Evolutionary conservation across 2,888 invertebrate genomes (phyloP), one percentile per base, ranked within the genome.

Genomic region (Limnephilus auricula): DNA sequence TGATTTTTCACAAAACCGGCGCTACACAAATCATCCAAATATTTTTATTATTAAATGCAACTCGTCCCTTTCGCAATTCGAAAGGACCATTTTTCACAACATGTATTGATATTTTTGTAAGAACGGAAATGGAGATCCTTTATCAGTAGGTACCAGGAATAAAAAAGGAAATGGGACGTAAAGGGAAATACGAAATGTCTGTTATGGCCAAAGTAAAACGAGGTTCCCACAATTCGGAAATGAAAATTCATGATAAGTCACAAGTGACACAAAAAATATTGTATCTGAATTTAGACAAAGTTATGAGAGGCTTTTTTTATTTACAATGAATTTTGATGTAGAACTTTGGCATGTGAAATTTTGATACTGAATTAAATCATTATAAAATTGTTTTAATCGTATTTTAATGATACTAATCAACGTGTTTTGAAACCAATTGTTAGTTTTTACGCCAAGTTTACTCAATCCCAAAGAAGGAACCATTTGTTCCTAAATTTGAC

Each of bases 211-310:
- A 34, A 25, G 65, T 65, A 25, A 65, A 65, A 65, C 1, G 65
- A n/a, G 65, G 13, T 40, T n/a, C 31, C 85, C 50, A 45, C 40
- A 50, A 45, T n/a, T 85, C 40, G 90, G 90, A 87, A 87, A 90
- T 86, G 79, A 87, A 87, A 90, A 90, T 80, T 80, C 50, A 79
- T 79, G 90, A 87, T 87, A 90, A 87, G 79, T 79, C 79, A n/a
- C 79, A 79, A 90, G 79, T 30, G n/a, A n/a, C 50, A 87, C 25
- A 45, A 45, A 83, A 90, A 89, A 82, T 34, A 65, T 82, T 82
- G 25, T 34, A 65, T n/a, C 9, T 65, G 65, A 65, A 65, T 25
- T 65, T 9, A 25, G 25, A 65, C 25, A 65, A 25, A 25, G 65
- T 65, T 65, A 25, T 65, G n/a, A n/a, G 65, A 65, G 9, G 25